Percentiles rank a stretch among this genome's conserved stretches.
Evolutionary conservation across 2,113 vertebrate species (phyloP).

Genomic region (Larimichthys polyactis): DNA sequence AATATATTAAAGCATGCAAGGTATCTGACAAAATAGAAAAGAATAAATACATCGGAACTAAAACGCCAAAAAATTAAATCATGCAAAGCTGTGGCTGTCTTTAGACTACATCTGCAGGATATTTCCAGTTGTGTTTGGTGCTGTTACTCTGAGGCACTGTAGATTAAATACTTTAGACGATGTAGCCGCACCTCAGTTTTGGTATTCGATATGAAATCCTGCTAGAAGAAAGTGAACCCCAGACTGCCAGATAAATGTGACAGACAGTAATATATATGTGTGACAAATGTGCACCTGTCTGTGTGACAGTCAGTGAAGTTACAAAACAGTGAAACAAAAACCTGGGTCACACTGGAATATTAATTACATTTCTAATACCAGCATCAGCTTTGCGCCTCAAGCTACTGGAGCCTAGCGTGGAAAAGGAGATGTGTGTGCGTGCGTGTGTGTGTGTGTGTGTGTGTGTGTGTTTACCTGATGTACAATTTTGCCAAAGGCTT

Average conservation of each 20-base stretch:
- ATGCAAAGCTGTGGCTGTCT: slow-evolving; percentile 56
- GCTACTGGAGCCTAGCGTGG: neutral
- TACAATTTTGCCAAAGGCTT: slow-evolving; percentile 99
- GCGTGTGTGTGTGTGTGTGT: neutral
- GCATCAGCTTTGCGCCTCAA: neutral
- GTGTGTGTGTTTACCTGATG: slow-evolving; percentile 91
- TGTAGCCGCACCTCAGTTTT: neutral
- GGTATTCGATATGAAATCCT: neutral
- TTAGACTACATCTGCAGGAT: neutral
- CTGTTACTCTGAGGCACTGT: neutral
- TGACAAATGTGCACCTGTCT: neutral
- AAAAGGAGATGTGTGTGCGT: neutral
- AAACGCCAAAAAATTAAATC: slow-evolving; percentile 40
- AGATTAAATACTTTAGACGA: neutral
- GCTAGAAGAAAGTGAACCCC: neutral
- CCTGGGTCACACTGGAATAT: neutral
- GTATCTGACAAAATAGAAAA: slow-evolving; percentile 14
- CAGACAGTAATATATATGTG: neutral
- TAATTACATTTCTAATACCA: slow-evolving; percentile 2
- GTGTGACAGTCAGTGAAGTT: neutral
- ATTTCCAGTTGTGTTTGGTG: slow-evolving; percentile 1
- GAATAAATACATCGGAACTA: slow-evolving; percentile 27
- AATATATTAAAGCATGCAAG: slow-evolving; percentile 44
- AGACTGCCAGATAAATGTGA: neutral
- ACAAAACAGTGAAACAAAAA: neutral